phyloP scores from a whole-genome alignment of 2,797 vertebrate genomes.

The Oreochromis mossambicus region DNA sequence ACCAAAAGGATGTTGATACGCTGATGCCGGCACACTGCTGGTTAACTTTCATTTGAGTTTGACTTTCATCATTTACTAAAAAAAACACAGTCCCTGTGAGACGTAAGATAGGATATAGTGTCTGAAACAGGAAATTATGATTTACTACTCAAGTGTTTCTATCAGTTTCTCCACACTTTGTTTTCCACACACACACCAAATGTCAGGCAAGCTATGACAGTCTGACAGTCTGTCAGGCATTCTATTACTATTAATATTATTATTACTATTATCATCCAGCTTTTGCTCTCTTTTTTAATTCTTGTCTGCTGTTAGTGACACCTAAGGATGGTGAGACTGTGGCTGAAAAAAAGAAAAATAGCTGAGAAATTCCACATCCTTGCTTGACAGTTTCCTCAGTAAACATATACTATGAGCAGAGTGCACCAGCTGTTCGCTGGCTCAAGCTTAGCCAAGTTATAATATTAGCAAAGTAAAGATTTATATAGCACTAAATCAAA shows the following conservation, averaged over 20 bases:
- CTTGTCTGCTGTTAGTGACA: neutral
- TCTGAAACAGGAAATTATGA: neutral
- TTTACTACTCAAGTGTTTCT: neutral
- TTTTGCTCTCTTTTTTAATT: neutral
- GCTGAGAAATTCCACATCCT: neutral
- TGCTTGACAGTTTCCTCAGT: neutral
- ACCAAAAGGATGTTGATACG: constrained; percentile 12
- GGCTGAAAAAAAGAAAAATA: neutral
- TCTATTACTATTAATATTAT: neutral
- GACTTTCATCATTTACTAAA: neutral
- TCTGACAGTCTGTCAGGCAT: neutral
- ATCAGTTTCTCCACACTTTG: neutral
- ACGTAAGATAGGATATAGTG: neutral
- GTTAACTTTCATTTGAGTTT: neutral
- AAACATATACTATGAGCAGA: neutral
- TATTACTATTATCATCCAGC: neutral
- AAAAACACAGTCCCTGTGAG: neutral
- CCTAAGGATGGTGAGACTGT: neutral
- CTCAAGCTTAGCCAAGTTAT: neutral
- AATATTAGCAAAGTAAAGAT: neutral
- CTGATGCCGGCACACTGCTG: neutral
- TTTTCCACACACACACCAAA: neutral
- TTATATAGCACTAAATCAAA: neutral
- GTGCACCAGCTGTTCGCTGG: neutral
- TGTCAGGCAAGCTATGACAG: constrained; percentile 4